These are phyloP conservation scores for Oceanites oceanicus DNA, from an alignment of 2,113 vertebrate genomes.

Conservation along the genomic window DNA sequence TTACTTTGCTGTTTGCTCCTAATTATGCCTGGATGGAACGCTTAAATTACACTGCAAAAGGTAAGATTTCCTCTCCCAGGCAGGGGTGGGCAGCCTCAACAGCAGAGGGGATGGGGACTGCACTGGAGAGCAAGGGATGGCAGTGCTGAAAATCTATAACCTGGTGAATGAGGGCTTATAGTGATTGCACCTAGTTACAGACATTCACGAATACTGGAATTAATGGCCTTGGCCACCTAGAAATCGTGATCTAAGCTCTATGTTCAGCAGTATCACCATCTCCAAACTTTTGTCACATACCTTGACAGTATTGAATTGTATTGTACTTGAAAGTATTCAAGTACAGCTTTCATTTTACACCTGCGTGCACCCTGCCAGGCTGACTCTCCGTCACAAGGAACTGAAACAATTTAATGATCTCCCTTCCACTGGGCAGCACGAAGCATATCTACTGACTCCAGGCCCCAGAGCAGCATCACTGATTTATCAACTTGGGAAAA, in stretches of 20 bases:
- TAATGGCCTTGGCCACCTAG: background rate
- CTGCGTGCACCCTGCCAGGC: background rate
- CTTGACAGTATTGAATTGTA: background rate
- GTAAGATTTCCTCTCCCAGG: background rate
- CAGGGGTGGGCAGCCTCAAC: background rate
- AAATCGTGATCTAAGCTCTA: background rate
- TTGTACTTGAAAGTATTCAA: no score
- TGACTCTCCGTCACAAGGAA: background rate
- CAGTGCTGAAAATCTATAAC: background rate
- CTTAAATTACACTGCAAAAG: background rate
- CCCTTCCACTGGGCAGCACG: background rate
- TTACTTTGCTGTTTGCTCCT: background rate
- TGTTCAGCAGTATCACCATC: background rate
- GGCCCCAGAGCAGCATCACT: background rate
- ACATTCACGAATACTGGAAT: background rate
- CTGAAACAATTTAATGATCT: background rate
- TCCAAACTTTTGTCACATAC: background rate
- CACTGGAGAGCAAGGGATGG: background rate
- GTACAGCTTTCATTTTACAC: background rate
- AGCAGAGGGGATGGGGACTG: background rate
- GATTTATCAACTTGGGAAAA: background rate
- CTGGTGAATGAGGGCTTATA: fast-evolving
- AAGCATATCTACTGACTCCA: background rate
- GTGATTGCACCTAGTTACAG: background rate
- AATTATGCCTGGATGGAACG: background rate